Evolutionary conservation across 2,888 invertebrate genomes (phyloP).

Genomic region (Phalera bucephala): DNA sequence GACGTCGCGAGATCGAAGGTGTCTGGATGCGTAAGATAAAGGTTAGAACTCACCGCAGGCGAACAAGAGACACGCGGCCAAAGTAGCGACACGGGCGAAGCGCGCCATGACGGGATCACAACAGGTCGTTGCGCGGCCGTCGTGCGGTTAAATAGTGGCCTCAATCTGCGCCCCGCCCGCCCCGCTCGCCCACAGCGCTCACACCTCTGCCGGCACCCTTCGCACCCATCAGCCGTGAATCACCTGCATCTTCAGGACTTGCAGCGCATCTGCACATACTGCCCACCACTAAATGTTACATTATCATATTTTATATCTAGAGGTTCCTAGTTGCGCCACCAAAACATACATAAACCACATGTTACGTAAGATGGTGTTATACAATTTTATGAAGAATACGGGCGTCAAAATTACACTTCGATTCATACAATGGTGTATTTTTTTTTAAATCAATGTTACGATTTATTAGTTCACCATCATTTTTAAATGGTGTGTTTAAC

Average conservation of each 20-base stretch:
- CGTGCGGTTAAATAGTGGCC: constrained; percentile 82
- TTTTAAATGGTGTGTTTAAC: no score
- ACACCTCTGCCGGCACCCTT: constrained; percentile 75
- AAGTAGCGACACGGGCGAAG: constrained; percentile 82
- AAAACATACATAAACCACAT: constrained; percentile 11
- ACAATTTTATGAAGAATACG: constrained; percentile 18
- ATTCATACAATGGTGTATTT: background rate
- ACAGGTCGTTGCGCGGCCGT: constrained; percentile 82
- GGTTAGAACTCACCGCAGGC: constrained; percentile 83
- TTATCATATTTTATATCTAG: constrained; percentile 10
- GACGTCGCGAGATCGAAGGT: constrained; percentile 76
- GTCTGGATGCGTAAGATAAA: constrained; percentile 75
- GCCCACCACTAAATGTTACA: constrained; percentile 1
- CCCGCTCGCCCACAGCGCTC: constrained; percentile 78
- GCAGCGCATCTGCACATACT: constrained; percentile 21
- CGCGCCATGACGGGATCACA: constrained; percentile 84
- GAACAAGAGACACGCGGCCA: constrained; percentile 81
- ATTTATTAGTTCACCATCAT: no score
- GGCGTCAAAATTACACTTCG: constrained; percentile 9
- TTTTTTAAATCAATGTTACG: no score
- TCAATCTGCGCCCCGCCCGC: constrained; percentile 80
- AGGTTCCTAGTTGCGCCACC: constrained; percentile 10
- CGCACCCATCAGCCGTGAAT: constrained; percentile 74
- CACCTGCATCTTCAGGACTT: constrained; percentile 55
- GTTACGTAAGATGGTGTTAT: constrained; percentile 27